Base-by-base conservation (phyloP, 53 echinoderm and acorn worm species). In the Hippasteria phrygiana region DNA sequence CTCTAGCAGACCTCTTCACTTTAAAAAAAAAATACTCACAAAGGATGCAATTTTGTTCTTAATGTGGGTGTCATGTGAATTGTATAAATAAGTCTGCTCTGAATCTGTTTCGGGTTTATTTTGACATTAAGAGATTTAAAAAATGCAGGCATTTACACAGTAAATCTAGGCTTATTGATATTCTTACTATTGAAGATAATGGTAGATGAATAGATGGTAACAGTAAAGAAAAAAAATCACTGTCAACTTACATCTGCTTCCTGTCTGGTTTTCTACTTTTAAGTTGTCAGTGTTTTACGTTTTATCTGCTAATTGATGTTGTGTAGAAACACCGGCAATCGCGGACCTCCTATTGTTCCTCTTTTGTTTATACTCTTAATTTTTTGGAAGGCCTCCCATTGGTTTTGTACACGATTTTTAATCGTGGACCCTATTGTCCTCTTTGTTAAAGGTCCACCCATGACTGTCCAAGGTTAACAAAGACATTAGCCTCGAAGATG, bases 111-210 rank as follows among this genome's bases (percentile, higher is more conserved):
- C 33, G 16, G 85, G 85, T 37, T 70, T 78, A 78, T 78, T 78
- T 78, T 85, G 71, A 85, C 46, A 63, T 37, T 59, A 62, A 63
- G 20, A 59, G 26, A 63, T 29, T 69, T 66, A 83, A 70, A 69
- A 85, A 85, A 85, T 85, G 85, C 85, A 85, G 85, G 69, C 85
- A 85, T 85, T 85, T 85, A 69, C 85, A 85, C 69, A 46, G 85
- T 85, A 70, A 85, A 43, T 26, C 64, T 85, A 85, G 50, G 85
- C 85, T 75, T 75, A 75, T 85, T 69, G 51, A 69, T 85, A 85
- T 70, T 85, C 85, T 85, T 85, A 85, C 71, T 85, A 78, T 78
- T 36, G 56, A 78, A 54, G 14, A 75, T 62, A 69, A 84, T 53
- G 85, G 85, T 85, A 85, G 85, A 70, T 64, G 32, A 85, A 33